Base-by-base conservation (phyloP, 1,140 invertebrate genomes). In the Drosophila persimilis region DNA sequence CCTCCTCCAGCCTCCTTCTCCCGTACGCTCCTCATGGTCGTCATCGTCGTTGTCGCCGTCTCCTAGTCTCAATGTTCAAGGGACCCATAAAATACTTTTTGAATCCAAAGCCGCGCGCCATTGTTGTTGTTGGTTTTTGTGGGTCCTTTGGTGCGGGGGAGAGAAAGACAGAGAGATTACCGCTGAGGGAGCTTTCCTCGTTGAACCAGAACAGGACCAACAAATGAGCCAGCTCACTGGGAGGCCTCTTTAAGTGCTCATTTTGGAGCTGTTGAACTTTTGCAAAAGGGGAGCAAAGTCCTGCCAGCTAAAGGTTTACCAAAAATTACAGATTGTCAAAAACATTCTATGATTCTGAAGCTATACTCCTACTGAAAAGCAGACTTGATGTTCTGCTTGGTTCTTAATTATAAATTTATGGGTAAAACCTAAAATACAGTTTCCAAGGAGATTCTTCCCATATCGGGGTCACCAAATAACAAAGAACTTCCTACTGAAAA, bases 81-180 rank as follows among this genome's bases (percentile, higher is more conserved):
- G 80, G 80, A 80, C 77, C 60, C 80, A 84, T 84, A 84, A 84
- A 84, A 77, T 80, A 80, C 81, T 73, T 80, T 80, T 66, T 72
- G 69, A 57, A 55, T 71, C 71, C 72, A 43, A 62, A 63, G 46
- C 60, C 57, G 44, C 53, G 44, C 66, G 4, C 35, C 35, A 39
- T 31, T 53, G 72, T 73, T 74, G 61, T 55, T 74, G 70, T 51
- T 59, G 47, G 55, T 24, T 57, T 50, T 54, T 35, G 44, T 39
- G 64, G 22, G 2, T 35, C 31, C 47, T 26, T 13, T 17, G 44
- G 26, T 17, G 66, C 35, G 35, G 35, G 35, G 11, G 44, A 29
- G 64, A 45, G 71, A 52, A 52, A 70, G 55, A 71, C 61, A 52
- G 56, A 70, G 55, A 71, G 65, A 79, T 84, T 72, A 59, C 47